A percentile compares a stretch with the other conserved stretches of the same genome.
These are phyloP conservation scores for Apostichopus japonicus DNA, from an alignment of 35 echinoderm and acorn worm species.

Conservation along the genomic window DNA sequence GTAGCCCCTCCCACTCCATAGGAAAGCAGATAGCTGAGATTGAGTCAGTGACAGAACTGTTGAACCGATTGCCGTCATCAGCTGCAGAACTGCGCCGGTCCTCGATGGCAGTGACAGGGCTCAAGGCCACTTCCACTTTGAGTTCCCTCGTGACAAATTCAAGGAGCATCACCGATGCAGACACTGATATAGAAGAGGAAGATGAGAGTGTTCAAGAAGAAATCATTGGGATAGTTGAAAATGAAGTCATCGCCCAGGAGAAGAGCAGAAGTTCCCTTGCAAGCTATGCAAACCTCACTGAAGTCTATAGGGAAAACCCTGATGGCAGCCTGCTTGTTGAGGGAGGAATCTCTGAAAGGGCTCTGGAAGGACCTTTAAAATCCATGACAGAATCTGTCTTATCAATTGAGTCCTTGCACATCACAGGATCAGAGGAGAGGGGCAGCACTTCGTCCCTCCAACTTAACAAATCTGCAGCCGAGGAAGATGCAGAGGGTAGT, in stretches of 20 bases:
- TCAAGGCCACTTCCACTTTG: too few relatives aligned
- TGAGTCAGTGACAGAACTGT: conserved; percentile 6
- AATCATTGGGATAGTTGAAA: conserved; percentile 82
- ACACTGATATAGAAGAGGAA: conserved; percentile 18
- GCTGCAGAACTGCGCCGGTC: conserved; percentile 23
- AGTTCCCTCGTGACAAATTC: neutral
- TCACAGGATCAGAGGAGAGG: neutral
- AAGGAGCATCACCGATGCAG: neutral
- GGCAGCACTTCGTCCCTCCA: conserved; percentile 25
- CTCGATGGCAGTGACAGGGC: neutral
- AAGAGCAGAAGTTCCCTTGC: neutral
- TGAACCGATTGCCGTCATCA: conserved; percentile 14
- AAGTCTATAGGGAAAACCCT: conserved; percentile 51
- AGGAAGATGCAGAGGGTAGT: conserved; percentile 15
- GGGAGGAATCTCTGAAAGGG: conserved; percentile 47
- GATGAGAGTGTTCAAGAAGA: conserved; percentile 49
- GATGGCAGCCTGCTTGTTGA: conserved; percentile 61
- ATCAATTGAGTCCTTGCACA: conserved; percentile 56
- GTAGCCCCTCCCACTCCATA: neutral
- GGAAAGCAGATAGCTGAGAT: conserved; percentile 7
- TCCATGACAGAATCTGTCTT: conserved; percentile 76
- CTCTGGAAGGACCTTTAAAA: neutral
- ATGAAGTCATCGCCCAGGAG: conserved; percentile 64
- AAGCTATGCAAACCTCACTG: conserved; percentile 32
- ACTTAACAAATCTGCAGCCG: conserved; percentile 29